These are phyloP conservation scores for Onychomys torridus DNA, from an alignment of 2,797 vertebrate genomes.

Conservation along the genomic window DNA sequence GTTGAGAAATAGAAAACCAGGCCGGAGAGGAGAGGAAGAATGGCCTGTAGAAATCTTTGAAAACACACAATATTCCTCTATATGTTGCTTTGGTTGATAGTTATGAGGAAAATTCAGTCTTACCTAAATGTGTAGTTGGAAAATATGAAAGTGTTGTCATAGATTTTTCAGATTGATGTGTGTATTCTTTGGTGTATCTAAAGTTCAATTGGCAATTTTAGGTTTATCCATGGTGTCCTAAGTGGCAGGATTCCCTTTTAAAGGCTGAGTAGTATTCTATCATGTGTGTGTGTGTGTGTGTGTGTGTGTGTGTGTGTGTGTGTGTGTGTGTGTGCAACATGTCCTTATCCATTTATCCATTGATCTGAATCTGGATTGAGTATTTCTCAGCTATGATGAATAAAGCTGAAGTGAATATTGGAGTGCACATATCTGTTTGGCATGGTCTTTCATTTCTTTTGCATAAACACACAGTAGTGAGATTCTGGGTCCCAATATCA, in stretches of 20 bases:
- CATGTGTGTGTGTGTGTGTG: neutral
- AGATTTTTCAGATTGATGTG: conserved; percentile 1
- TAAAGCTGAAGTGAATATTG: neutral
- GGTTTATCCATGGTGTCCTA: neutral
- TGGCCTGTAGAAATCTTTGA: neutral
- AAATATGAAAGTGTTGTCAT: neutral
- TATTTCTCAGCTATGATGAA: neutral
- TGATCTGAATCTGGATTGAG: neutral
- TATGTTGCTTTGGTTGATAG: neutral
- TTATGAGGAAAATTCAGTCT: neutral
- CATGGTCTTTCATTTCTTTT: neutral
- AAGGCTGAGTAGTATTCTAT: neutral
- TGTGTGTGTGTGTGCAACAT: neutral
- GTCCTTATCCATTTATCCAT: neutral
- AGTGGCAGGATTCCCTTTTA: neutral
- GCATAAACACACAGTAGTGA: neutral
- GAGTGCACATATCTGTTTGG: neutral
- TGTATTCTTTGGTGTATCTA: neutral
- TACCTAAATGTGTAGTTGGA: neutral
- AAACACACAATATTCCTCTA: neutral
- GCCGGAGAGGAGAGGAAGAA: too few relatives aligned
- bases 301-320: too few relatives aligned
- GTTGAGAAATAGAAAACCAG: neutral
- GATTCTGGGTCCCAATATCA: neutral
- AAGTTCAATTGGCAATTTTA: neutral